Base-by-base conservation (phyloP, 1,140 invertebrate genomes). In the Megathymus violae region DNA sequence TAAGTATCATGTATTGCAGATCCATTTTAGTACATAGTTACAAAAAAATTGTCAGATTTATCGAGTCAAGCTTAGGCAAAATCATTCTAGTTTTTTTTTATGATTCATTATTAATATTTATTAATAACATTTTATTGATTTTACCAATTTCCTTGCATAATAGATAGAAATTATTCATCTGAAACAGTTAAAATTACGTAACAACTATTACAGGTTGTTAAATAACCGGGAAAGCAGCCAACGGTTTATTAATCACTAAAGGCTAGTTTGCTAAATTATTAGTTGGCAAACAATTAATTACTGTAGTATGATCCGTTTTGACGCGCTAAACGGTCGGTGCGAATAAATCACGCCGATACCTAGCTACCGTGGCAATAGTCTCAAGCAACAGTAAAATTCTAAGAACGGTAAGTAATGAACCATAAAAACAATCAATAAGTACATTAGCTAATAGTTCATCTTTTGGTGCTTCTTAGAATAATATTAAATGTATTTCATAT, bases 211-310 rank as follows among this genome's bases (percentile, higher is more conserved):
- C 11, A 36, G 43, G 40, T 40, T 7, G 43, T 38, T 43, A 27
- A 17, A 47, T 15, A 54, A 63, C 7, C 36, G 50, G 50, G 62
- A 56, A 52, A n/a, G n/a, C n/a, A 50, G 22, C 22, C 22, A 19
- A 58, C 61, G 41, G 36, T 59, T 43, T 68, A 84, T 84, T 77
- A 81, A 82, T 85, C 78, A 80, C 71, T 67, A 25, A 40, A 56
- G 47, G 48, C 62, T 60, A 59, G 69, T 78, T 76, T 76, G 73
- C 66, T 72, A 81, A 77, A 78, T 82, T 79, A 80, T 81, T 74
- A 76, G 68, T 62, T 52, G 40, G 46, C 14, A 17, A 47, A 75
- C 71, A 75, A 82, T 87, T 83, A 87, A 82, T 83, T 78, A 69
- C 19, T 60, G 66, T 54, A 9, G 52, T 38, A 66, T 54, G 66